These are phyloP conservation scores for Melinopterus prodromus DNA, from an alignment of 2,888 invertebrate species.

Conservation along the genomic window DNA sequence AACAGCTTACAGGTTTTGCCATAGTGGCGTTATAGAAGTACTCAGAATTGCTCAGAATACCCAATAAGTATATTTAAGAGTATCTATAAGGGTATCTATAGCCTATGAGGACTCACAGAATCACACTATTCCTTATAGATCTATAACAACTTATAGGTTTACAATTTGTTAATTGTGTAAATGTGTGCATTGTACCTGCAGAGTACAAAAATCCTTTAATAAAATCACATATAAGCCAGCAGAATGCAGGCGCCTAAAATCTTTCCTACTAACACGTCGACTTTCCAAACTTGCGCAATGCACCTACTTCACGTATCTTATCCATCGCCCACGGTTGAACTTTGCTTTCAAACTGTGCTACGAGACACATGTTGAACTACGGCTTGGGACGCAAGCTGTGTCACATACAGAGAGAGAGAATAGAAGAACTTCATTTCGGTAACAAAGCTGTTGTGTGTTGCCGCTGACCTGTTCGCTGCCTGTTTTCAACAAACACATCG, in stretches of 20 bases:
- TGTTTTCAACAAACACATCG: neutral
- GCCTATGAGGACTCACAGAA: too few species aligned
- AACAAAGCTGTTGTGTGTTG: neutral
- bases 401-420: neutral
- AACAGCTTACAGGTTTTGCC: too few species aligned
- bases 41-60: too few species aligned
- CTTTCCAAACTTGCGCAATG: neutral
- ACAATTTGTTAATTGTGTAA: too few species aligned
- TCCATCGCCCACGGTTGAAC: neutral
- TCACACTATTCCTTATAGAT: too few species aligned
- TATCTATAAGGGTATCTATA: too few species aligned
- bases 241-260: neutral
- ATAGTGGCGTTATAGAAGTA: too few species aligned
- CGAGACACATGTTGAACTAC: neutral
- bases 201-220: too few species aligned
- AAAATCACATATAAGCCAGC: neutral
- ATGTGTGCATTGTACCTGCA: too few species aligned
- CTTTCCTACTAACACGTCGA: neutral
- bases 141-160: too few species aligned
- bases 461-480: neutral
- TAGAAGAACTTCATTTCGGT: neutral
- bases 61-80: too few species aligned
- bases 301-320: neutral
- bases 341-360: neutral
- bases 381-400: neutral